Conservation (phyloP, 2,888 invertebrate genomes). For the Stratiomys singularior region DNA sequence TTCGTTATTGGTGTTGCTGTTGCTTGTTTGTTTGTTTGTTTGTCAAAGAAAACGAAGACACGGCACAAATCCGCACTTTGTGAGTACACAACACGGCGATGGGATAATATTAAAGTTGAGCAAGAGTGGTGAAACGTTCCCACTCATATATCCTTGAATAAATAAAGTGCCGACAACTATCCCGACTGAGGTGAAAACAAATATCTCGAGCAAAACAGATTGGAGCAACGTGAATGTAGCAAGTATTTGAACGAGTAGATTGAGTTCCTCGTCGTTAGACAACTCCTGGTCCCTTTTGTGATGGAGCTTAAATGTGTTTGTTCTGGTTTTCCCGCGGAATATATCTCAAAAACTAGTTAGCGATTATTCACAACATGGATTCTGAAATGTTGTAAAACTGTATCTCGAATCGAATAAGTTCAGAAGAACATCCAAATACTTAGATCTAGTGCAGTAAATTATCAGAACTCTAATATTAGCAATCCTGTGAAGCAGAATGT, state of each 20-base stretch:
- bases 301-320: too few species aligned
- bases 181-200: too few species aligned
- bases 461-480: background rate
- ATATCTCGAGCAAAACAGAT: background rate
- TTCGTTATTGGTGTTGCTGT: background rate
- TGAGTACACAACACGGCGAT: background rate
- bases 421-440: background rate
- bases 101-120: conserved; percentile 2
- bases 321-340: too few species aligned
- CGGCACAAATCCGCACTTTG: background rate
- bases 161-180: background rate
- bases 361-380: too few species aligned
- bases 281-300: too few species aligned
- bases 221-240: background rate
- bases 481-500: background rate
- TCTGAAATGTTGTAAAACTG: too few species aligned
- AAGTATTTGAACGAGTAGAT: background rate
- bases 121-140: background rate
- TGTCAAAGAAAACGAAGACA: background rate
- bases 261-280: too few species aligned
- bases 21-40: background rate
- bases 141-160: conserved; percentile 17
- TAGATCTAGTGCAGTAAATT: background rate
- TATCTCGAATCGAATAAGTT: too few species aligned
- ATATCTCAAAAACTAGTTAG: too few species aligned